Base-by-base conservation (phyloP, 2,113 vertebrate genomes). In the Xyliphius kryptos region DNA sequence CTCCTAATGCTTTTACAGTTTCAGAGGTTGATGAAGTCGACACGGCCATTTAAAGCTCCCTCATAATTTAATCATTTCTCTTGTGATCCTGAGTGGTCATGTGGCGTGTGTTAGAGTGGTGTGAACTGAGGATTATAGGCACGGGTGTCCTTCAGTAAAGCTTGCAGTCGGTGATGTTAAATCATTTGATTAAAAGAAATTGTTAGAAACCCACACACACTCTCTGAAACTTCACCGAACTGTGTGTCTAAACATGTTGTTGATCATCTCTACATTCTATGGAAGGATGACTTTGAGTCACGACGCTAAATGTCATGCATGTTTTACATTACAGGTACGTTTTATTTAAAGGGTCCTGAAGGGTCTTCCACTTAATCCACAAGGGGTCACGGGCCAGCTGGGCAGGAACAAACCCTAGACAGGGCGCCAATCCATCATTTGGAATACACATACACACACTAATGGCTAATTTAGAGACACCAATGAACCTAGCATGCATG, bases 61-160 rank as follows among this genome's bases (percentile, higher is more conserved):
- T 72, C 61, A 68, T 72, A 68, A 68, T 68, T 72, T 68, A 68
- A 53, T 68, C 43, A 54, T 67, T 47, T 41, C 47, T 21, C 58
- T 47, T 43, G 47, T 64, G 65, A 61, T 17, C 49, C 60, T 22
- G 57, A 60, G 51, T 54, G 63, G 66, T 60, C 65, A 17, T 17
- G 41, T 60, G 21, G 17, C 32, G 59, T 58, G 52, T 22, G 53
- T 60, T 10, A 13, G 14, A 64, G 70, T 17, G 37, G 53, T 52
- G 21, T 64, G 64, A 68, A 56, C 32, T 16, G 20, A 62, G 54
- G 53, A 43, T 26, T 56, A 22, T 52, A 43, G 32, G 6, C 32
- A 52, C 48, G 9, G 41, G 17, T 21, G 15, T n/a, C 12, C 43
- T 54, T 26, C 21, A 41, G 2, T 14, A 41, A 36, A 14, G 2